Base-by-base conservation (phyloP, 2,797 vertebrate genomes). In the Ciconia nigra region DNA sequence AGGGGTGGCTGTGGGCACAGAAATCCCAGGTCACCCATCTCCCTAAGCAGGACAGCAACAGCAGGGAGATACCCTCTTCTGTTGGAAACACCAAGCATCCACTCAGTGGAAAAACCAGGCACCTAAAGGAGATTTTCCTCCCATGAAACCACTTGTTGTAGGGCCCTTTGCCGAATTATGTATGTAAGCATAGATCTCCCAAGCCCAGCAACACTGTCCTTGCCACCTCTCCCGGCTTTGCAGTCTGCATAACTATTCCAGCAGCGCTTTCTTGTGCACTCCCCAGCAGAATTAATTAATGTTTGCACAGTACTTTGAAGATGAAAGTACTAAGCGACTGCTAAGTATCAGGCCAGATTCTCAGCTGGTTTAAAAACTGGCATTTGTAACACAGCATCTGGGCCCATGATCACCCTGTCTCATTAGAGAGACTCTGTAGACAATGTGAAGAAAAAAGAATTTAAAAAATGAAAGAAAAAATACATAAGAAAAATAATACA, bases 251-350 rank as follows among this genome's bases (percentile, higher is more conserved):
- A 91, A 80, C 88, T 87, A 90, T 87, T 94, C 51, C 81, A 80
- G 74, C 59, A 92, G n/a, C 63, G 62, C 83, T 87, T 96, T 66
- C 52, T 46, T 77, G 59, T 44, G 57, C 0, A 1, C 83, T 91
- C 61, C 88, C 81, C 83, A 96, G 81, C 46, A 92, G 95, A 94
- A 95, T 96, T 96, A 94, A 96, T 96, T 96, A 92, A 91, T 74
- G 86, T 93, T 95, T 95, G 92, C 93, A 94, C 82, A 94, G 88
- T 63, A 83, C 93, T 97, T 96, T 96, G 93, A 96, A 96, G 95
- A 96, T 91, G 72, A 91, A 96, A 97, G 90, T 85, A 94, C 90
- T 89, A 83, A 90, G 87, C 3, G 9, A 95, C 54, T 73, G 90
- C 86, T 95, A 94, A 96, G 78, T 80, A 94, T 77, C 87, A 96